Evolutionary conservation across 2,797 vertebrate species (phyloP).

Genomic region (Coendou prehensilis): DNA sequence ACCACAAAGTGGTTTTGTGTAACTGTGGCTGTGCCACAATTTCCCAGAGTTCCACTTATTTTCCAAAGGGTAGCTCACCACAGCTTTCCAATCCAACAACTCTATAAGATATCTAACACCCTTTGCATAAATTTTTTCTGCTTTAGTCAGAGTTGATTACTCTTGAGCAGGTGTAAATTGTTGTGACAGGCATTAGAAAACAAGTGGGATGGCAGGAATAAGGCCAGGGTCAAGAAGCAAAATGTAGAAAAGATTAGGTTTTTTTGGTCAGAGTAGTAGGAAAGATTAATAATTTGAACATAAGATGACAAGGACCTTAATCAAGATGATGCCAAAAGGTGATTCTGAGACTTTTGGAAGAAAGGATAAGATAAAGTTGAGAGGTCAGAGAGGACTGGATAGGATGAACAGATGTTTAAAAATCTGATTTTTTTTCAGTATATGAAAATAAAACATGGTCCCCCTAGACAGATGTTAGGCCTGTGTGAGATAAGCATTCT

Average conservation of each 20-base stretch:
- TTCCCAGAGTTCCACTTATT: background rate
- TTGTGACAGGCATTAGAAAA: conserved; percentile 21
- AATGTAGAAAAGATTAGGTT: background rate
- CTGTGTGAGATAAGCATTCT: background rate
- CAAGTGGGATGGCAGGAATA: background rate
- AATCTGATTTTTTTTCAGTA: conserved; percentile 46
- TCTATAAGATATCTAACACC: background rate
- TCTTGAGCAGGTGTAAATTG: background rate
- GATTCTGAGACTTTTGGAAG: background rate
- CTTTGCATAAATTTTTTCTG: conserved; percentile 52
- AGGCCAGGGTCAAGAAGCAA: conserved; percentile 3
- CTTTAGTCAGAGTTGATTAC: conserved; percentile 7
- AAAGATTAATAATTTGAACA: conserved; percentile 13
- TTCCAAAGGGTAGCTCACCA: background rate
- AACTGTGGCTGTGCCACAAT: background rate
- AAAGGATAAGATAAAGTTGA: background rate
- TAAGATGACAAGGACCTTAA: conserved; percentile 39
- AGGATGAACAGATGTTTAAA: background rate
- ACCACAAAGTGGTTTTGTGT: background rate
- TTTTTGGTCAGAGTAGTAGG: background rate
- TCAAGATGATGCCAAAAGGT: background rate
- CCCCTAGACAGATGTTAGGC: background rate
- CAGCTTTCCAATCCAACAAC: conserved; percentile 2
- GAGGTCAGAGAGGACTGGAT: background rate
- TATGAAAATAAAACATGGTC: background rate